Evolutionary conservation across 1,140 invertebrate genomes (phyloP).

Genomic region (Antheraea mylitta): DNA sequence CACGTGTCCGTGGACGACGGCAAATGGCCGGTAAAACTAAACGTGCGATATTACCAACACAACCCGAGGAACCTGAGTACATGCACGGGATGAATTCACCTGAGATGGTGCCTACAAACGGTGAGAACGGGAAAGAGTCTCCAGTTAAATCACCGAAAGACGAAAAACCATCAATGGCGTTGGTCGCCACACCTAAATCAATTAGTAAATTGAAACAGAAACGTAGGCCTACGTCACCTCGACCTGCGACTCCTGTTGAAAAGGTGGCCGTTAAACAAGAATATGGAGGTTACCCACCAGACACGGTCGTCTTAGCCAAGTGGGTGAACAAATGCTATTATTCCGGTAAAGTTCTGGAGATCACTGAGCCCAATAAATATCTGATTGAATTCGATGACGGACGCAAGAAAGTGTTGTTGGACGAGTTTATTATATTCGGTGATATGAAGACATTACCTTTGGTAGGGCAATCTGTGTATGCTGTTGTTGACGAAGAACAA

Average conservation of each 20-base stretch:
- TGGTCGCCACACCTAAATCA: slow-evolving; percentile 64
- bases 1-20: slow-evolving; percentile 57
- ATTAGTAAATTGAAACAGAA: slow-evolving; percentile 66
- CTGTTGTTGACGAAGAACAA: slow-evolving; percentile 71
- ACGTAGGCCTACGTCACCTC: slow-evolving; percentile 55
- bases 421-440: slow-evolving; percentile 81
- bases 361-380: slow-evolving; percentile 79
- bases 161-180: slow-evolving; percentile 52
- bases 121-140: slow-evolving; percentile 51
- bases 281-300: slow-evolving; percentile 63
- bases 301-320: slow-evolving; percentile 80
- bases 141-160: slow-evolving; percentile 56
- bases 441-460: slow-evolving; percentile 71
- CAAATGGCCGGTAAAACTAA: slow-evolving; percentile 68
- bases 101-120: slow-evolving; percentile 71
- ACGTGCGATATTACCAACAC: slow-evolving; percentile 64
- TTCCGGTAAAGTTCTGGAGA: slow-evolving; percentile 77
- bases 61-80: slow-evolving; percentile 63
- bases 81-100: slow-evolving; percentile 73
- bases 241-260: slow-evolving; percentile 66
- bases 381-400: slow-evolving; percentile 82
- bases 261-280: slow-evolving; percentile 53
- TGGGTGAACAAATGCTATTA: slow-evolving; percentile 83
- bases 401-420: slow-evolving; percentile 77
- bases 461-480: slow-evolving; percentile 72